A percentile compares a stretch with the other conserved stretches of the same genome.
phyloP scores from a whole-genome alignment of 2,113 vertebrate genomes.

The Sapajus apella region DNA sequence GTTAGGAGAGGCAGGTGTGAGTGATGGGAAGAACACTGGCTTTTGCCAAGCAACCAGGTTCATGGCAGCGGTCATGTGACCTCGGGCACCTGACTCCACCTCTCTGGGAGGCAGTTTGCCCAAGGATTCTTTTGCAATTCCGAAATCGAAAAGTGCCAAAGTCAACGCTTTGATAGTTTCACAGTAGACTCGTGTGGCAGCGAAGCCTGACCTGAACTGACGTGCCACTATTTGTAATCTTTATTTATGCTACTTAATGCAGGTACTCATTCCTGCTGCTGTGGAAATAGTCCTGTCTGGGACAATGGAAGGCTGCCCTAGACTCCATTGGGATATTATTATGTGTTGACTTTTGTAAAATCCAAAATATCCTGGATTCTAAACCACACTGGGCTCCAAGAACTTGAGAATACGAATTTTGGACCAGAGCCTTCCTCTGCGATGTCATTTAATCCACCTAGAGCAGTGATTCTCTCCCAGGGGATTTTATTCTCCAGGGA shows the following conservation, averaged over 20 bases:
- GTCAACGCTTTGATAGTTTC: not conserved
- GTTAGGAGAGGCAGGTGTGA: not conserved
- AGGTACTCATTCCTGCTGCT: not conserved
- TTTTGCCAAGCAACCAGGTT: not conserved
- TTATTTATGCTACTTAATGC: rapidly evolving
- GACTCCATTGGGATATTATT: rapidly evolving
- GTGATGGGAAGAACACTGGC: rapidly evolving
- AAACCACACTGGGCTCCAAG: too few species aligned
- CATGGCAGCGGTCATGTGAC: rapidly evolving
- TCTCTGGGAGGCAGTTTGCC: not conserved
- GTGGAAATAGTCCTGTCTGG: rapidly evolving
- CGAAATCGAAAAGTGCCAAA: not conserved
- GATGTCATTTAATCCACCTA: not conserved
- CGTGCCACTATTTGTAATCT: not conserved
- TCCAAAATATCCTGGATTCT: not conserved
- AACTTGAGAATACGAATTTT: not conserved
- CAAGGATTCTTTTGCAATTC: not conserved
- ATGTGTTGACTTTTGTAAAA: not conserved
- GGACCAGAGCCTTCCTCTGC: not conserved
- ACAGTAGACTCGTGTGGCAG: not conserved
- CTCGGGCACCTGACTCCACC: rapidly evolving
- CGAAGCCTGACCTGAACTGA: too few species aligned
- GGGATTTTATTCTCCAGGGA: not conserved
- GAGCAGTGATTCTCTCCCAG: rapidly evolving
- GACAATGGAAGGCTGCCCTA: not conserved